Conservation (phyloP, 2,113 vertebrate genomes). For the Perognathus longimembris region DNA sequence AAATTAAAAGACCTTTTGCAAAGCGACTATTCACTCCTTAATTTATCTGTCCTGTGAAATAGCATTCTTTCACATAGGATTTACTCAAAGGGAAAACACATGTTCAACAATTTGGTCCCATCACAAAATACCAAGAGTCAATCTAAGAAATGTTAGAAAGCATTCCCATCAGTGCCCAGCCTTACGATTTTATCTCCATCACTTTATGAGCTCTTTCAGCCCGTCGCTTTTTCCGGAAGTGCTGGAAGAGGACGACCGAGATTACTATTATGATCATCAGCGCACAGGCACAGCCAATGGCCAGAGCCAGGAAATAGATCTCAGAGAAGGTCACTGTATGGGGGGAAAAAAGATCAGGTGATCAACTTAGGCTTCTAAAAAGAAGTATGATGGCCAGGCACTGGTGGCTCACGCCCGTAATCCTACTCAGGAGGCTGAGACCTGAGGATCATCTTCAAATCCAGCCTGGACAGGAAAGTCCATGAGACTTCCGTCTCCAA, state of each 20-base stretch:
- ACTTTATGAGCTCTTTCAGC: slow-evolving; percentile 78
- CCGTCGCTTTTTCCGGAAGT: slow-evolving; percentile 83
- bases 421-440: too few species aligned
- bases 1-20: slow-evolving; percentile 27
- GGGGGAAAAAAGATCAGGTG: slow-evolving; percentile 58
- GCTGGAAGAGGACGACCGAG: slow-evolving; percentile 84
- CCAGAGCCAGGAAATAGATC: slow-evolving; percentile 90
- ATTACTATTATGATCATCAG: slow-evolving; percentile 89
- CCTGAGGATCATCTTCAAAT: too few species aligned
- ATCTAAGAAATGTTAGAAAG: neutral
- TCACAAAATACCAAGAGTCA: neutral
- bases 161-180: slow-evolving; percentile 11
- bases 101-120: neutral
- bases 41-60: neutral
- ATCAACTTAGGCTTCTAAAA: neutral
- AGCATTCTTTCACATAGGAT: slow-evolving; percentile 3
- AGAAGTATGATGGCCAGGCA: neutral
- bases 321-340: slow-evolving; percentile 92
- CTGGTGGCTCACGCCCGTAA: too few species aligned
- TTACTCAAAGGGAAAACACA: slow-evolving; percentile 1
- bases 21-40: neutral
- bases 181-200: slow-evolving; percentile 91
- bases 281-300: slow-evolving; percentile 89
- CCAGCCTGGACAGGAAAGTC: too few species aligned
- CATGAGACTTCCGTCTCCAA: too few species aligned